phyloP scores from a whole-genome alignment of 2,113 vertebrate species.

The Upupa epops region DNA sequence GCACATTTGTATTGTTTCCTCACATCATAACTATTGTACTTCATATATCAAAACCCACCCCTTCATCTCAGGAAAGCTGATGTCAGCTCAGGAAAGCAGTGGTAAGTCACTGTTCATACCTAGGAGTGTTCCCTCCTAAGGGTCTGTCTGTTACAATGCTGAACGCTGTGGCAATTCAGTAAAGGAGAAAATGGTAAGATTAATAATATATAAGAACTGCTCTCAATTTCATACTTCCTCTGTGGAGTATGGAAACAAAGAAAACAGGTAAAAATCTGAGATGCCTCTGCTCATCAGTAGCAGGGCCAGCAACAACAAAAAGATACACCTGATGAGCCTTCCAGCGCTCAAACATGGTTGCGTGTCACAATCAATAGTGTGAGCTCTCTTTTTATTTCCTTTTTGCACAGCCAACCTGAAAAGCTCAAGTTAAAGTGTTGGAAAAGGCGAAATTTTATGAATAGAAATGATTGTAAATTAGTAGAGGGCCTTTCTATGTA shows the following conservation, averaged over 20 bases:
- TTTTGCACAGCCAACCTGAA: background rate
- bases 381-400: background rate
- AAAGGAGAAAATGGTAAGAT: background rate
- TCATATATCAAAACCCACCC: background rate
- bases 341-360: background rate
- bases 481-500: too few relatives aligned
- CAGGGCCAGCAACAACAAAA: background rate
- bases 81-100: background rate
- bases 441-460: too few relatives aligned
- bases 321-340: background rate
- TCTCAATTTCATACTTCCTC: background rate
- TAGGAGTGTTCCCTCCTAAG: background rate
- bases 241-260: background rate
- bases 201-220: background rate
- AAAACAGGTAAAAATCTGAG: background rate
- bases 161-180: background rate
- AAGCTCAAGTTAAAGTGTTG: background rate
- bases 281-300: background rate
- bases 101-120: background rate
- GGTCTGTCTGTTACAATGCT: background rate
- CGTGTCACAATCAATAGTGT: background rate
- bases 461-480: too few relatives aligned
- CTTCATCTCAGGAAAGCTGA: too few relatives aligned
- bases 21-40: background rate
- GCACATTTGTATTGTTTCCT: background rate